phyloP scores from a whole-genome alignment of 1,140 invertebrate species.

The Phortica variegata region DNA sequence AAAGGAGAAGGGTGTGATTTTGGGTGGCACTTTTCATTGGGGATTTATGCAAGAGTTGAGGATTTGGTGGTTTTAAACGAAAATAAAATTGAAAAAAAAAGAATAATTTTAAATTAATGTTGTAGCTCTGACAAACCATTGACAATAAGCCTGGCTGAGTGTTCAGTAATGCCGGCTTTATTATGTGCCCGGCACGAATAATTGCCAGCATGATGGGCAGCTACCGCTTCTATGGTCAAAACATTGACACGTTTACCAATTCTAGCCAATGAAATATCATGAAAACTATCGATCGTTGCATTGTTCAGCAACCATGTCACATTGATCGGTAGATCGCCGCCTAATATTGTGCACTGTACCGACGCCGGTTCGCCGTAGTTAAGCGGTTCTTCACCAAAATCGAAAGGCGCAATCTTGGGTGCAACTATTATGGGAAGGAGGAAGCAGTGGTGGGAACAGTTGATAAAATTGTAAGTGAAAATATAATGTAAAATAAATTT shows the following conservation, averaged over 20 bases:
- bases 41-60: slow-evolving; percentile 5
- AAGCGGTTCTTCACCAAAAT: slow-evolving; percentile 67
- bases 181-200: slow-evolving; percentile 71
- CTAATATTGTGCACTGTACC: slow-evolving; percentile 71
- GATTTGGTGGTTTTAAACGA: slow-evolving; percentile 8
- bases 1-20: slow-evolving; percentile 67
- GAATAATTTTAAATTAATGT: slow-evolving; percentile 10
- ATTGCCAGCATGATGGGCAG: slow-evolving; percentile 62
- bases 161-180: slow-evolving; percentile 66
- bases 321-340: slow-evolving; percentile 69
- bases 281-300: slow-evolving; percentile 49
- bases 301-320: slow-evolving; percentile 71
- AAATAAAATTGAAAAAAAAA: slow-evolving; percentile 11
- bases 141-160: slow-evolving; percentile 69
- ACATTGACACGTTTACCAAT: slow-evolving; percentile 60
- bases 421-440: slow-evolving; percentile 58
- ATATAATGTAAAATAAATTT: slow-evolving; percentile 5
- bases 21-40: slow-evolving; percentile 62
- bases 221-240: slow-evolving; percentile 58
- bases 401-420: slow-evolving; percentile 70
- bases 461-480: slow-evolving; percentile 1
- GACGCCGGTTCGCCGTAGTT: slow-evolving; percentile 73
- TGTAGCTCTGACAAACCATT: slow-evolving; percentile 64
- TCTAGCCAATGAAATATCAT: slow-evolving; percentile 62
- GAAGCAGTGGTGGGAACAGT: neutral